Evolutionary conservation across 2,113 vertebrate genomes (phyloP), one percentile per base, ranked within the genome.

Genomic region (Tyrannus savana): DNA sequence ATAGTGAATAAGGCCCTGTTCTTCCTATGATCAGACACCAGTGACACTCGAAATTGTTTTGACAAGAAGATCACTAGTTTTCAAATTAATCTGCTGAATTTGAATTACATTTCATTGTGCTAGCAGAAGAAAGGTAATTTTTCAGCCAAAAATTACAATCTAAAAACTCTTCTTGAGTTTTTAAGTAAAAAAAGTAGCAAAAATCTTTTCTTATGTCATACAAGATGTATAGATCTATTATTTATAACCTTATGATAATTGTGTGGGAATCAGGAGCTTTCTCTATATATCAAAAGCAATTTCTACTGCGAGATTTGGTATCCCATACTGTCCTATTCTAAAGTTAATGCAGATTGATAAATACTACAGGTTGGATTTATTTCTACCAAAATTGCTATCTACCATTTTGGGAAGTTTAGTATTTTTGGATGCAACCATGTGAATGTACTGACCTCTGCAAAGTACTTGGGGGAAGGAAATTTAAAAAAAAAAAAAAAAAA

Each of bases 41-140:
- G 28, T 64, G 80, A 83, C 59, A 80, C 24, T 76, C 71, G 63
- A 87, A 95, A 85, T 85, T 83, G 67, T 93, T 96, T 89, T 80
- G 80, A 84, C 82, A 90, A 69, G 79, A 89, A 94, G 75, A 88
- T 83, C 7, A 1, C 62, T 87, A n/a, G 77, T 59, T 95, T 93
- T 92, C 74, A 81, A 77, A 75, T 77, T 63, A 47, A 89, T 87
- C 27, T 92, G 6, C 46, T 66, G 66, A 83, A 82, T 41, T 58
- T 73, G 49, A 69, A 87, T 77, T 60, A 69, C 11, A 30, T 47
- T 89, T 89, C 25, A 73, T 56, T 76, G 59, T 62, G 44, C n/a
- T 76, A 50, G 28, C 14, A 87, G 30, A 30, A 75, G 31, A 84
- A 86, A 88, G 30, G 23, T 39, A 75, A 86, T 87, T 95, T 89